Percentiles rank a stretch among this genome's conserved stretches.
These are phyloP conservation scores for Drosophila bipectinata DNA, from an alignment of 1,140 invertebrate genomes.

Conservation along the genomic window DNA sequence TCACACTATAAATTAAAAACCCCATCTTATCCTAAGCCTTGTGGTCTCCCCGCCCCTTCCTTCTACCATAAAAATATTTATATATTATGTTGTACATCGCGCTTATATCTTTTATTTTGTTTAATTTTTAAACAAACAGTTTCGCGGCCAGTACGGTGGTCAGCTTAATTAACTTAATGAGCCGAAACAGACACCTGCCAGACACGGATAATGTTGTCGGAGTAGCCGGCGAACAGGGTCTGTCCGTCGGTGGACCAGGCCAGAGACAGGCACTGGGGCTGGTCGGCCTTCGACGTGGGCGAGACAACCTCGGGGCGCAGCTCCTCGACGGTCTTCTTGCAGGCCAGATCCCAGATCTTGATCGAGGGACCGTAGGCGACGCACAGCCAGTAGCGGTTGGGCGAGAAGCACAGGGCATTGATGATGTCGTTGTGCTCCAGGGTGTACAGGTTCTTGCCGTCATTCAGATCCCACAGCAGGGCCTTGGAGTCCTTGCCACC, in stretches of 20 bases:
- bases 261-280: slow-evolving; percentile 97
- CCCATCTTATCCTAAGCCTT: background rate
- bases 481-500: slow-evolving; percentile 99
- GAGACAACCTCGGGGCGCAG: slow-evolving; percentile 96
- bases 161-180: slow-evolving; percentile 63
- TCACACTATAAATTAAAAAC: background rate
- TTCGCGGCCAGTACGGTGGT: slow-evolving; percentile 36
- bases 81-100: slow-evolving; percentile 20
- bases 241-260: slow-evolving; percentile 99
- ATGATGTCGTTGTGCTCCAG: slow-evolving; percentile 99
- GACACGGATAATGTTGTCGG: slow-evolving; percentile 98
- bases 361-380: slow-evolving; percentile 99
- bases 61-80: slow-evolving; percentile 1
- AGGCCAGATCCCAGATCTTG: slow-evolving; percentile 99
- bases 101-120: slow-evolving; percentile 62
- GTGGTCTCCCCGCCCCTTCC: background rate
- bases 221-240: slow-evolving; percentile 99
- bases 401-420: slow-evolving; percentile 99
- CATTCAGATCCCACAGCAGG: slow-evolving; percentile 99
- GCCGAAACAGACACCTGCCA: slow-evolving; percentile 97
- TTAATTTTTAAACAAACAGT: slow-evolving; percentile 58
- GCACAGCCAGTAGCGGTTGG: slow-evolving; percentile 99
- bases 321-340: slow-evolving; percentile 99
- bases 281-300: slow-evolving; percentile 90
- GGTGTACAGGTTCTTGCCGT: slow-evolving; percentile 99